Evolutionary conservation across 2,888 invertebrate genomes (phyloP).

Genomic region (Sinhomidia bicolor): DNA sequence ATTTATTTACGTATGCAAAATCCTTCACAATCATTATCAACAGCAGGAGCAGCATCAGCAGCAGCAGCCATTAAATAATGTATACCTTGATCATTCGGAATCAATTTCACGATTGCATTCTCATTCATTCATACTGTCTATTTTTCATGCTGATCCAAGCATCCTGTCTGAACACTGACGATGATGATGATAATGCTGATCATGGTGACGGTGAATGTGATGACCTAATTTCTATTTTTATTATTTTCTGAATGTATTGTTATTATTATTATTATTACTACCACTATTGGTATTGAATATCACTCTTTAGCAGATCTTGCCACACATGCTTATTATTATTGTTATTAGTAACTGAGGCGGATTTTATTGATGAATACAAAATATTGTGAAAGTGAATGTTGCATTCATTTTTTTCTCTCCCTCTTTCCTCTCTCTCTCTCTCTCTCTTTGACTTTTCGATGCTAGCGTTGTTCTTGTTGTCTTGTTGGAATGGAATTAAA

Average conservation of each 20-base stretch:
- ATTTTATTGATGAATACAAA: slow-evolving; percentile 16
- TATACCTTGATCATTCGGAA: too few species aligned
- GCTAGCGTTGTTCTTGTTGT: neutral
- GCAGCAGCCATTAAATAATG: too few species aligned
- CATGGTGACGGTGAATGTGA: slow-evolving; percentile 25
- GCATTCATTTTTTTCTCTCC: neutral
- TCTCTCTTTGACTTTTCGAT: neutral
- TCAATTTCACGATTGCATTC: too few species aligned
- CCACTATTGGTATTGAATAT: too few species aligned
- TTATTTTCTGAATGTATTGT: neutral
- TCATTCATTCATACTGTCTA: neutral
- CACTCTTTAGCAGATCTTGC: too few species aligned
- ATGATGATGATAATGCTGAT: too few species aligned
- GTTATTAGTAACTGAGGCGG: neutral
- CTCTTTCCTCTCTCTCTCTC: too few species aligned
- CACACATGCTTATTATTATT: too few species aligned
- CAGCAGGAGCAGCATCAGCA: too few species aligned
- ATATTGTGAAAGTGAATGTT: slow-evolving; percentile 47
- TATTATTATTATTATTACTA: neutral
- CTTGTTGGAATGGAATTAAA: neutral
- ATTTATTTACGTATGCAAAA: neutral
- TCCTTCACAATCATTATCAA: too few species aligned
- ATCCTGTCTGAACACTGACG: neutral
- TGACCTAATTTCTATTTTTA: slow-evolving; percentile 54
- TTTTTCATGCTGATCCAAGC: neutral